Conservation (phyloP, 2,113 vertebrate species). For the Cercocebus atys region DNA sequence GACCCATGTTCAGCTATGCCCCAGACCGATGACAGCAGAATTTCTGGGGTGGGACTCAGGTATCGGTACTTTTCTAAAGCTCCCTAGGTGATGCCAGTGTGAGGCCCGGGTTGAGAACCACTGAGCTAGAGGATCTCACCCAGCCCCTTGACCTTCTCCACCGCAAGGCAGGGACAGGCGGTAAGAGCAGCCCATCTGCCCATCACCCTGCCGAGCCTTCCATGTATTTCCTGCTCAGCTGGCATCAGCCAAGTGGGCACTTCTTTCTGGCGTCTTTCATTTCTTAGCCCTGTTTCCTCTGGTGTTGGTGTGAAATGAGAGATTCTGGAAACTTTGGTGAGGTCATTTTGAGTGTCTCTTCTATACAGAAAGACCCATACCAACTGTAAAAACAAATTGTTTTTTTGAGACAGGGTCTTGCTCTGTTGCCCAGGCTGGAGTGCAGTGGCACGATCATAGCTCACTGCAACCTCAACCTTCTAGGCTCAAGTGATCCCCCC, state of each 20-base stretch:
- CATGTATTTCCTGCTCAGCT: fast-evolving
- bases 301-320: neutral
- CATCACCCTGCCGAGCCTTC: fast-evolving
- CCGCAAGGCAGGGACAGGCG: neutral
- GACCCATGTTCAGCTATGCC: fast-evolving
- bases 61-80: neutral
- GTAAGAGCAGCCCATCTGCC: fast-evolving
- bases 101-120: fast-evolving
- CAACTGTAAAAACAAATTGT: neutral
- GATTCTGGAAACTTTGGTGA: neutral
- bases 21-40: neutral
- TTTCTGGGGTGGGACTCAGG: neutral
- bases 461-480: neutral
- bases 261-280: neutral
- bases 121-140: fast-evolving
- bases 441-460: neutral
- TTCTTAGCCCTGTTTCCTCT: neutral
- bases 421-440: neutral
- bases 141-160: fast-evolving
- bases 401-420: neutral
- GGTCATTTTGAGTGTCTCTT: no score
- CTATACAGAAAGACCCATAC: no score
- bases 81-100: neutral
- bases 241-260: fast-evolving
- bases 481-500: neutral